A percentile compares a stretch with the other conserved stretches of the same genome.
Evolutionary conservation across 2,797 vertebrate genomes (phyloP).

Genomic region (Threskiornis aethiopicus): DNA sequence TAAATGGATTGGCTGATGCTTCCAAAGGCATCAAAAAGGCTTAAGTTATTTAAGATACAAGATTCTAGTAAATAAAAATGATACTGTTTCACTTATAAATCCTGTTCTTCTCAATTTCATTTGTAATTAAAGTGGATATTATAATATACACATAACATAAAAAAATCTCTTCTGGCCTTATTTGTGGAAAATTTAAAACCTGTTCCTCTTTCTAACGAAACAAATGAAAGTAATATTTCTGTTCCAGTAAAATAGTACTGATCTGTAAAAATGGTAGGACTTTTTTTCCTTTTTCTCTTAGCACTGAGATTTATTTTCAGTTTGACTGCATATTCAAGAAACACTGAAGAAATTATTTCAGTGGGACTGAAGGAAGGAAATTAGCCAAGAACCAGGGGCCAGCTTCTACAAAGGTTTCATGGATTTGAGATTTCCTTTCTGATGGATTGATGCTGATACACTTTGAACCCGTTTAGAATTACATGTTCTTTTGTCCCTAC

Average conservation of each 20-base stretch:
- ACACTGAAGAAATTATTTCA: background rate
- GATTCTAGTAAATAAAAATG: background rate
- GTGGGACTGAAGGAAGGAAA: background rate
- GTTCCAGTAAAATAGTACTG: background rate
- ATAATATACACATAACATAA: background rate
- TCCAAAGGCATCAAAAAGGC: background rate
- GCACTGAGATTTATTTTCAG: background rate
- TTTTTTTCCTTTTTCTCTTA: background rate
- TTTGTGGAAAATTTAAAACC: background rate
- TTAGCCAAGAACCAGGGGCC: background rate
- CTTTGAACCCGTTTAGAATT: background rate
- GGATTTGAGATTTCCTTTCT: background rate
- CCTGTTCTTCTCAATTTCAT: background rate
- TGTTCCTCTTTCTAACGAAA: background rate
- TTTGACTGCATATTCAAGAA: background rate
- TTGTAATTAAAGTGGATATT: conserved; percentile 1
- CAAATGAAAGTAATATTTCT: background rate
- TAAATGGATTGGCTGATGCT: background rate
- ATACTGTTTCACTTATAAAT: background rate
- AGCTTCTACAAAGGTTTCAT: background rate
- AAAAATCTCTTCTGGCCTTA: background rate
- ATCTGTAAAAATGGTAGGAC: background rate
- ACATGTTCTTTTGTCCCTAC: background rate
- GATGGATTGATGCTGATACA: background rate
- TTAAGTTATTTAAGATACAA: background rate